Evolutionary conservation across 2,113 vertebrate species (phyloP), one percentile per base, ranked within the genome.

Genomic region (Pterocles orientalis): DNA sequence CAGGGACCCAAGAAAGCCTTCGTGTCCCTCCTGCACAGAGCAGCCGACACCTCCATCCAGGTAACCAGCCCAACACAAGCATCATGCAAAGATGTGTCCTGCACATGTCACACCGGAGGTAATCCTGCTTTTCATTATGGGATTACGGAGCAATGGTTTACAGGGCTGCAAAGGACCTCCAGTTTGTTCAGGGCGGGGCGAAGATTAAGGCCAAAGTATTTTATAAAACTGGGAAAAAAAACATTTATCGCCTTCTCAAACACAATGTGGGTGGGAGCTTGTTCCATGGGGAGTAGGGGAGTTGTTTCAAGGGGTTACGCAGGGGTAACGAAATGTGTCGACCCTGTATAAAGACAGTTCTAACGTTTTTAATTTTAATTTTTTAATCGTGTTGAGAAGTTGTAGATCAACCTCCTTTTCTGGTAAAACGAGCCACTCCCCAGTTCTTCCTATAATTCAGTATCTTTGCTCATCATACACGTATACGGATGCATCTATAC

Each of bases 51-150:
- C 25, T 47, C 47, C 34, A 1, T 1, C 53, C 33, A 60, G 45
- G 81, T 14, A 51, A 66, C 0, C 4, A 18, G 31, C n/a, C 58
- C 80, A 39, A 6, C 33, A 10, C 0, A 4, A 34, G 25, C 86
- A 70, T 18, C 47, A 2, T 0, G 23, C 50, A 65, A 48, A 68
- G 66, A 80, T 5, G 14, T 3, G 12, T 20, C 70, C 70, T 71
- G 81, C 68, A 71, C 3, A 1, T 60, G 81, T 73, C 19, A 31
- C 53, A 14, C 64, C 21, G 25, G 10, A 9, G 19, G 25, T 85
- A 93, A 94, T 80, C 96, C 91, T 56, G 60, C 92, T 88, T 81
- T 78, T 90, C 94, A 58, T 93, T 76, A 81, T 9, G 36, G 88
- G 91, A 96, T 97, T 93, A 89, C 1, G 50, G 47, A 78, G 58